phyloP scores from a whole-genome alignment of 2,888 invertebrate species.

The Thecocarcelia acutangulata region DNA sequence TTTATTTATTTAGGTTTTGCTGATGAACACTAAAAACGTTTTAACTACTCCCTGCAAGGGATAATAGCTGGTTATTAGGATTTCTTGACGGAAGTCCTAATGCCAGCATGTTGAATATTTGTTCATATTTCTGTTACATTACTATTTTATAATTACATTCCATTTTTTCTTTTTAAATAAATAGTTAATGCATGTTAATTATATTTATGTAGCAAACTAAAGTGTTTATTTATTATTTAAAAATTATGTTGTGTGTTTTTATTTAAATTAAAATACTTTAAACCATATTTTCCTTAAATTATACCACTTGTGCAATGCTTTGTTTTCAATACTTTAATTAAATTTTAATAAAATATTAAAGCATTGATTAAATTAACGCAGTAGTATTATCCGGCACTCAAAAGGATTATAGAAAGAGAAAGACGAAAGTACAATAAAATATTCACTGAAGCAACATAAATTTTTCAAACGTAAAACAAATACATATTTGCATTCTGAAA shows the following conservation, averaged over 20 bases:
- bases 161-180: neutral
- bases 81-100: neutral
- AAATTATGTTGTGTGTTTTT: neutral
- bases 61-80: neutral
- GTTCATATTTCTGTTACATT: neutral
- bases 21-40: too few relatives aligned
- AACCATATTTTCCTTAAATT: neutral
- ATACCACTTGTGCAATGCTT: neutral
- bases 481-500: too few relatives aligned
- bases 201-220: conserved; percentile 5
- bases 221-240: conserved; percentile 14
- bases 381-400: neutral
- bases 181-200: conserved; percentile 15
- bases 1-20: too few relatives aligned
- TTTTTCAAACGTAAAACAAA: too few relatives aligned
- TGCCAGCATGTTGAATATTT: neutral
- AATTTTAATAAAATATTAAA: conserved; percentile 3
- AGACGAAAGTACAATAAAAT: too few relatives aligned
- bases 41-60: too few relatives aligned
- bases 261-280: neutral
- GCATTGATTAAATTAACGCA: neutral
- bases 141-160: neutral
- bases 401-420: too few relatives aligned
- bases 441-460: too few relatives aligned
- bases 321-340: neutral